Percentiles rank a stretch among this genome's conserved stretches.
Evolutionary conservation across 2,888 invertebrate species (phyloP).

Genomic region (Cistogaster globosa): DNA sequence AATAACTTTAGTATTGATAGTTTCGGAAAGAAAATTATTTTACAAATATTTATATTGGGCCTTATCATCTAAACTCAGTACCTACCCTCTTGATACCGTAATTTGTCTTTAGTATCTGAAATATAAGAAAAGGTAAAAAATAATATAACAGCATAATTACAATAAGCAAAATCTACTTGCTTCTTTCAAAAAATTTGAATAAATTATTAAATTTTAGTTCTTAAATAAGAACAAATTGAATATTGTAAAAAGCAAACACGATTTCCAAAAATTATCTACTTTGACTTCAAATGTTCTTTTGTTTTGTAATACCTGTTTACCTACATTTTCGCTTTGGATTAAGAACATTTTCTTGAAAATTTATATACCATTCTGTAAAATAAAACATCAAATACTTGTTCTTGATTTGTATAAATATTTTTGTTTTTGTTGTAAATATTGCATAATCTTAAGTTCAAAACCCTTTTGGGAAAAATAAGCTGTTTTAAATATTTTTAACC

Average conservation of each 20-base stretch:
- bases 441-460: conserved; percentile 25
- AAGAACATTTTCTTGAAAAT: conserved; percentile 38
- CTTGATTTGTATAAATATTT: background rate
- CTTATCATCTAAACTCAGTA: too few relatives aligned
- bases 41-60: too few relatives aligned
- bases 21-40: too few relatives aligned
- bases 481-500: too few relatives aligned
- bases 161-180: too few relatives aligned
- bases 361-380: conserved; percentile 17
- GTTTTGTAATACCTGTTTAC: background rate
- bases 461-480: conserved; percentile 41
- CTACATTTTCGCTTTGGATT: conserved; percentile 12
- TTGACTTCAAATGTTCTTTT: conserved; percentile 20
- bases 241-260: background rate
- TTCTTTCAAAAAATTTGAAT: too few relatives aligned
- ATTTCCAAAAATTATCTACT: background rate
- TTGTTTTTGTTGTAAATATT: conserved; percentile 3
- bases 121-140: too few relatives aligned
- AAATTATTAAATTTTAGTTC: background rate
- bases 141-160: too few relatives aligned
- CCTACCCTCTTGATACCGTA: too few relatives aligned
- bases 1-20: too few relatives aligned
- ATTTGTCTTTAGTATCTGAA: too few relatives aligned
- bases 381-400: conserved; percentile 38
- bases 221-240: background rate